phyloP scores from a whole-genome alignment of 2,113 vertebrate genomes.

The Prinia subflava region DNA sequence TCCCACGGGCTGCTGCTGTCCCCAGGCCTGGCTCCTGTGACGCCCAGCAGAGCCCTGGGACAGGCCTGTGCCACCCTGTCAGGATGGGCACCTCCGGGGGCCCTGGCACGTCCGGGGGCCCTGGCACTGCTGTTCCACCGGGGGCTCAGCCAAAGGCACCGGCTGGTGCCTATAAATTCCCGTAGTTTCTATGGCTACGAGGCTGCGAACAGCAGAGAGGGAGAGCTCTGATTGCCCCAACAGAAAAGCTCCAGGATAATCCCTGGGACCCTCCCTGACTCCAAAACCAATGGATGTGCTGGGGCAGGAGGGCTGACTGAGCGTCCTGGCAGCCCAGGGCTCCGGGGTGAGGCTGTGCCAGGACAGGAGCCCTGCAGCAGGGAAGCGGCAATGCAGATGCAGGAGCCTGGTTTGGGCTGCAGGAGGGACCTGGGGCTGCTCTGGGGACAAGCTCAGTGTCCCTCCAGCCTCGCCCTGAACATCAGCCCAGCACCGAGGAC shows the following conservation, averaged over 20 bases:
- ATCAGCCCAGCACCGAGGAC: not conserved
- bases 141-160: not conserved
- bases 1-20: rapidly evolving
- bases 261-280: too few relatives aligned
- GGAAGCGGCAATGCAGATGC: rapidly evolving
- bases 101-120: not conserved
- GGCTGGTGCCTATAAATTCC: conserved; percentile 24
- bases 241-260: not conserved
- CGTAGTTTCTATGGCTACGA: conserved; percentile 3
- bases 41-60: not conserved
- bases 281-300: too few relatives aligned
- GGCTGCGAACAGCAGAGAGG: not conserved
- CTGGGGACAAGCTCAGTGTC: not conserved
- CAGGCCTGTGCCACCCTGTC: not conserved
- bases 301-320: too few relatives aligned
- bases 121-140: not conserved
- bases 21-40: not conserved
- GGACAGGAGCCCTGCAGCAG: not conserved
- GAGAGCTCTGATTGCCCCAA: not conserved
- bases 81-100: rapidly evolving
- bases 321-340: not conserved
- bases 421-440: not conserved
- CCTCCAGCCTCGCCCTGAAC: not conserved
- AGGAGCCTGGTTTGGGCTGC: not conserved
- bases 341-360: not conserved